Base-by-base conservation (phyloP, 1,140 invertebrate species). In the Uloborus diversus region DNA sequence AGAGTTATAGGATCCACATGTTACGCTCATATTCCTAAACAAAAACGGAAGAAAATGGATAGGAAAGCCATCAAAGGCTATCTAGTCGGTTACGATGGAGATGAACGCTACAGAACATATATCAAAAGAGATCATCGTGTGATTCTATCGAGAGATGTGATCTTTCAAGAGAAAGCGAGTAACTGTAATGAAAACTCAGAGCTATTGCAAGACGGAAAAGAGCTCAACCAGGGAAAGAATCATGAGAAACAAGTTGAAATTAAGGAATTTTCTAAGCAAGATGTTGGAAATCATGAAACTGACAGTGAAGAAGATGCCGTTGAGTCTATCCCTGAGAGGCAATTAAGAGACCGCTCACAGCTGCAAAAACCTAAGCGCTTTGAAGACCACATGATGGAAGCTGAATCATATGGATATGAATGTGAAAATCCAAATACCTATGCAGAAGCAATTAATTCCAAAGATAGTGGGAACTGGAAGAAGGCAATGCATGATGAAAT, bases 401-500 rank as follows among this genome's bases (percentile, higher is more conserved):
- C 32, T 17, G 59, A 62, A 25, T 7, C 4, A 11, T 62, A 9
- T 30, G 28, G 25, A 28, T 14, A 25, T 11, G 13, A 30, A 27
- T 32, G 14, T 69, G 28, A 56, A 14, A 35, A 69, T 42, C 30
- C 64, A 13, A 14, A 69, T n/a, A 5, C 37, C 23, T 30, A 28
- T 42, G 23, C 61, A 56, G 71, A 76, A 33, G 71, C 73, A 57
- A 32, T 79, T 13, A 42, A 64, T 4, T 27, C 17, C 3, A 28
- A 33, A 5, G 59, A 81, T 30, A 64, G 17, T 32, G 61, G 25
- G 2, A 2, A 73, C 23, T 81, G 80, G 80, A 14, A 28, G n/a
- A 14, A 14, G n/a, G 81, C 81, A 5, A 82, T 82, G 30, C 11
- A 66, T 28, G 53, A 49, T 28, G 79, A 82, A 69, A 42, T 75